phyloP scores from a whole-genome alignment of 2,113 vertebrate genomes.

The Entelurus aequoreus region DNA sequence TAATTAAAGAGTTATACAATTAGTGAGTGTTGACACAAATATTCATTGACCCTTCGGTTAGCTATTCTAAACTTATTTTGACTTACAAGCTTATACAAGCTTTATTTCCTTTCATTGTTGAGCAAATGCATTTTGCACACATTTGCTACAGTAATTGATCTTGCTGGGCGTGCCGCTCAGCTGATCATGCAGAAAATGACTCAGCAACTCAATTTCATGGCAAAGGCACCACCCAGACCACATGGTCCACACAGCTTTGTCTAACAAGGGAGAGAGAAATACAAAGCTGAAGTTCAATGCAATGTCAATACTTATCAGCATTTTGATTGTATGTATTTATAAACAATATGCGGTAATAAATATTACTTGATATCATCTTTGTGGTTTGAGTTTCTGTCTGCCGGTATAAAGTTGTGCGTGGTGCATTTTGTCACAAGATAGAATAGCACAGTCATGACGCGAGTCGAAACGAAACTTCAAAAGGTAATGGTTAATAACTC shows the following conservation, averaged over 20 bases:
- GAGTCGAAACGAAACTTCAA: too few species aligned
- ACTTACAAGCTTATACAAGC: not conserved
- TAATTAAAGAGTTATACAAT: too few species aligned
- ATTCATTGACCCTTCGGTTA: not conserved
- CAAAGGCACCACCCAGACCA: not conserved
- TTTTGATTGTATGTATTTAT: constrained; percentile 46
- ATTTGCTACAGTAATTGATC: not conserved
- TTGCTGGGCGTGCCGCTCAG: not conserved
- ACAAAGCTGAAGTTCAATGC: constrained; percentile 13
- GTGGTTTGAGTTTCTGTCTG: constrained; percentile 16
- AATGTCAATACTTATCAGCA: constrained; percentile 30
- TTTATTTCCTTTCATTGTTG: not conserved
- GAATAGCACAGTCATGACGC: too few species aligned
- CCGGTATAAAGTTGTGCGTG: too few species aligned
- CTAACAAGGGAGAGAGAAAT: not conserved
- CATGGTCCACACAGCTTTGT: not conserved
- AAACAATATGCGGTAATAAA: constrained; percentile 56
- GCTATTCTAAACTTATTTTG: not conserved
- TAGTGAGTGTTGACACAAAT: too few species aligned
- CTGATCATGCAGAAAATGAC: constrained; percentile 9
- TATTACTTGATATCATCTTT: constrained; percentile 61
- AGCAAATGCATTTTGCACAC: not conserved
- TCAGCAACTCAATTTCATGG: constrained; percentile 11
- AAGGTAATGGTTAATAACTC: too few species aligned
- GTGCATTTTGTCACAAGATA: too few species aligned